These are phyloP conservation scores for Bombus fervidus DNA, from an alignment of 1,140 invertebrate genomes.

Conservation along the genomic window DNA sequence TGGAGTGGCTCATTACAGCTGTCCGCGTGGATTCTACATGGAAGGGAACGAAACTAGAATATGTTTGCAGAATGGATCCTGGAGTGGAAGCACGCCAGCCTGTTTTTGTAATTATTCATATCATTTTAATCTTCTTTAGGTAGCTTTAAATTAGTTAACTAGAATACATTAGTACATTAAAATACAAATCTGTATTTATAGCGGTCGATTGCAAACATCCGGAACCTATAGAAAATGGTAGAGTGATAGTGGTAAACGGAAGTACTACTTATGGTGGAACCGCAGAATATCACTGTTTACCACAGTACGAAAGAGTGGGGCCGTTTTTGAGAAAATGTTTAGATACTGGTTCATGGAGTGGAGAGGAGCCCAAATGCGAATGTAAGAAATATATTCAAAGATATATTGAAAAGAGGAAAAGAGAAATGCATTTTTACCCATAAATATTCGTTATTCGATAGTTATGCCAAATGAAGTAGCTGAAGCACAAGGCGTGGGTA, in stretches of 20 bases:
- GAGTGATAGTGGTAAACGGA: constrained; percentile 92
- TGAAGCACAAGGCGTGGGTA: constrained; percentile 87
- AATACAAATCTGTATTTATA: constrained; percentile 72
- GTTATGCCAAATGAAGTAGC: constrained; percentile 83
- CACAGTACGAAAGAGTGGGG: constrained; percentile 91
- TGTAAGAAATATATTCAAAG: constrained; percentile 74
- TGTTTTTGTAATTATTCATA: constrained; percentile 89
- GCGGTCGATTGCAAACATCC: constrained; percentile 93
- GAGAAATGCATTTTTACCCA: neutral
- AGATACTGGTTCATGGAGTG: constrained; percentile 92
- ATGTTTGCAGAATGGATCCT: constrained; percentile 90
- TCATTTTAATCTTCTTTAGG: neutral
- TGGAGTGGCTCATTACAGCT: constrained; percentile 90
- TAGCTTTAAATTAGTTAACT: neutral
- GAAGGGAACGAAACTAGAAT: constrained; percentile 90
- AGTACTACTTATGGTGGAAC: constrained; percentile 91
- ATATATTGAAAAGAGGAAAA: neutral
- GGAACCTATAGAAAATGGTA: constrained; percentile 90
- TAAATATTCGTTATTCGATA: constrained; percentile 68
- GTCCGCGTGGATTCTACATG: constrained; percentile 90
- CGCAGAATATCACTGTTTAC: constrained; percentile 94
- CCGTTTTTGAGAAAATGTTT: constrained; percentile 91
- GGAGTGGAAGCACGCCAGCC: constrained; percentile 90
- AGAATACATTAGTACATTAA: no score
- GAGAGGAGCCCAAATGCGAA: constrained; percentile 90